These are phyloP conservation scores for Acrocephalus scirpaceus DNA, from an alignment of 2,797 vertebrate genomes.

Conservation along the genomic window DNA sequence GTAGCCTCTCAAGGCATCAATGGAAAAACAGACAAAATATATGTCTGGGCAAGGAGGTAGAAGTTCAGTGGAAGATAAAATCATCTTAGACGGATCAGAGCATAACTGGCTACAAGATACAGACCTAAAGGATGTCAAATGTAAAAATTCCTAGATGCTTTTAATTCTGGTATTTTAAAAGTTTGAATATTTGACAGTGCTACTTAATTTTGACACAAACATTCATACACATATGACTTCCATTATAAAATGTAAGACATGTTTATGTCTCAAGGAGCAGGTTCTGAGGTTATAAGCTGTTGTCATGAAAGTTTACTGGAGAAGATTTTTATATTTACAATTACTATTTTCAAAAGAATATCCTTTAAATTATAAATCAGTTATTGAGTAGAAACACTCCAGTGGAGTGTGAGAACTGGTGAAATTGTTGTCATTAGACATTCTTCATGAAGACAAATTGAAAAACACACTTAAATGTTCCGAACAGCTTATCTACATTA, in stretches of 20 bases:
- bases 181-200: background rate
- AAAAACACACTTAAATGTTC: background rate
- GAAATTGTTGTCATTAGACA: background rate
- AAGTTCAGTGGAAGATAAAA: background rate
- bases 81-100: background rate
- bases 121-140: background rate
- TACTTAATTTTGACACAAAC: background rate
- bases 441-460: background rate
- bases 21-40: background rate
- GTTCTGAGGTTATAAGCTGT: background rate
- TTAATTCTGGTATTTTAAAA: background rate
- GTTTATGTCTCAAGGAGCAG: background rate
- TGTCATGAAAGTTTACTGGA: background rate
- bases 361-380: background rate
- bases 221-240: background rate
- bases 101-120: background rate
- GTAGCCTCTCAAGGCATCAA: background rate
- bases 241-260: background rate
- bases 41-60: background rate
- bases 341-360: background rate
- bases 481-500: background rate
- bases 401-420: background rate
- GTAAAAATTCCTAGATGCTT: background rate
- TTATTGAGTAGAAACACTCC: background rate
- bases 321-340: background rate